Percentiles rank a stretch among this genome's conserved stretches.
phyloP scores from a whole-genome alignment of 2,888 invertebrate species.

The Portevinia maculata region DNA sequence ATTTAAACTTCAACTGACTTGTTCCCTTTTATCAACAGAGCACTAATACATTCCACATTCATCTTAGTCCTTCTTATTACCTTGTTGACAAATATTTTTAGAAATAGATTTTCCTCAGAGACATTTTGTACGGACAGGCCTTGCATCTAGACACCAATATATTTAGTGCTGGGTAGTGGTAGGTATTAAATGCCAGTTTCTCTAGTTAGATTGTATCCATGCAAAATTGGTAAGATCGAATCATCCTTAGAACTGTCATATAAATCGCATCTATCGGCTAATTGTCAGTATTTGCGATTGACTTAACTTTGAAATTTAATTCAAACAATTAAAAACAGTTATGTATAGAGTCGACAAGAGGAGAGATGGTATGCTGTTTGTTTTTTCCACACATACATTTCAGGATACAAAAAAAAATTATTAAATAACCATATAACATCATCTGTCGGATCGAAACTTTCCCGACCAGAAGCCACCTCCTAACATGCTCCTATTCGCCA shows the following conservation, averaged over 20 bases:
- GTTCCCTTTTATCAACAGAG: no score
- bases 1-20: no score
- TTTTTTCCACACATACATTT: slow-evolving; percentile 8
- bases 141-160: no score
- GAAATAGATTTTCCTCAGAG: no score
- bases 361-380: slow-evolving; percentile 9
- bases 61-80: no score
- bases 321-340: slow-evolving; percentile 50
- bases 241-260: not conserved
- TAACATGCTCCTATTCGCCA: slow-evolving; percentile 72
- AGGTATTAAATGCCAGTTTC: no score
- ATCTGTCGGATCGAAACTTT: slow-evolving; percentile 51
- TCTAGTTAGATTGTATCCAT: not conserved
- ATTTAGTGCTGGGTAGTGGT: no score
- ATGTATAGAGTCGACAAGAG: slow-evolving; percentile 46
- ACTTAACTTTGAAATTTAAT: slow-evolving; percentile 58
- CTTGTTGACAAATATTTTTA: no score
- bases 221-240: not conserved
- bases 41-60: no score
- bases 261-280: slow-evolving; percentile 7
- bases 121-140: no score
- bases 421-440: slow-evolving; percentile 55
- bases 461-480: slow-evolving; percentile 63
- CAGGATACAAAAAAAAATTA: slow-evolving; percentile 17
- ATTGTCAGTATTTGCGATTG: slow-evolving; percentile 46